Conservation (phyloP, 2,113 vertebrate species). For the Microtus oregoni region DNA sequence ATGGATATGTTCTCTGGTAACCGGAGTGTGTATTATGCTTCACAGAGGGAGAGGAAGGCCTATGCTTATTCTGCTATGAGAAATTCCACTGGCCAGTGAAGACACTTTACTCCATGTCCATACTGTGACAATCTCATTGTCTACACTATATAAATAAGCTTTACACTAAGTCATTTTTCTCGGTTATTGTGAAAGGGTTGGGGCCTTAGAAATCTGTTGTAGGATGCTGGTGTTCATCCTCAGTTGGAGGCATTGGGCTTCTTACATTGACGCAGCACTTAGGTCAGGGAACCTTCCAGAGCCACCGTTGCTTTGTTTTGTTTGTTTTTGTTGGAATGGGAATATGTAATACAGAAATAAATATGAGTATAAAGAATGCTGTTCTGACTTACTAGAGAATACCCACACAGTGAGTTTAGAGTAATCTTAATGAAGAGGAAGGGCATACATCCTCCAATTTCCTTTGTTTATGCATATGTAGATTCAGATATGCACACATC, state of each 20-base stretch:
- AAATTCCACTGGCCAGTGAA: slow-evolving; percentile 67
- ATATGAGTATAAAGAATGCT: slow-evolving; percentile 46
- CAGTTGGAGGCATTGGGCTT: background rate
- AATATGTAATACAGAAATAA: slow-evolving; percentile 44
- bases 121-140: slow-evolving; percentile 80
- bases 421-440: slow-evolving; percentile 74
- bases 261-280: slow-evolving; percentile 4
- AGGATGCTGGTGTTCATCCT: background rate
- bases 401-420: slow-evolving; percentile 41
- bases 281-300: slow-evolving; percentile 17
- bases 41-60: background rate
- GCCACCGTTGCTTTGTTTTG: background rate
- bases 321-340: slow-evolving; percentile 43
- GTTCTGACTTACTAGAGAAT: slow-evolving; percentile 59
- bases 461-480: slow-evolving; percentile 85
- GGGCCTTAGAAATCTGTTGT: slow-evolving; percentile 39
- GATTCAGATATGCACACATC: slow-evolving; percentile 81
- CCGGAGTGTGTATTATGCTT: slow-evolving; percentile 79
- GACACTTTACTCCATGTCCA: slow-evolving; percentile 68
- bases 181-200: slow-evolving; percentile 56
- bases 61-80: slow-evolving; percentile 50
- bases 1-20: slow-evolving; percentile 79
- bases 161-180: slow-evolving; percentile 77
- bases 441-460: slow-evolving; percentile 84
- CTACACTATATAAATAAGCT: slow-evolving; percentile 78